Conservation (phyloP, 2,113 vertebrate species). For the Mus spicilegus region DNA sequence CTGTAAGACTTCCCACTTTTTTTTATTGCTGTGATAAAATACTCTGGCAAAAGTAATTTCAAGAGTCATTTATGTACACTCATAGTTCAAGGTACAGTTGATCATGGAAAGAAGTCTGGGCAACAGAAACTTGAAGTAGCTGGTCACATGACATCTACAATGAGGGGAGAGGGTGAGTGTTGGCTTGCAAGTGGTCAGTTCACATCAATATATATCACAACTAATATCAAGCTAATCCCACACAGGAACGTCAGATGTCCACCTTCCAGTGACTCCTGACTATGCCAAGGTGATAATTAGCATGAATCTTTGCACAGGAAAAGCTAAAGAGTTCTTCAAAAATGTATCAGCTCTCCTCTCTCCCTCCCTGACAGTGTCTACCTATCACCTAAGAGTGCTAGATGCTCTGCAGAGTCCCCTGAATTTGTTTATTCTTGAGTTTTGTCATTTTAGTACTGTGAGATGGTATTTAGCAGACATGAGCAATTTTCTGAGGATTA, state of each 20-base stretch:
- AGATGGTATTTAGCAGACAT: not conserved
- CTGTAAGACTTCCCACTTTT: not conserved
- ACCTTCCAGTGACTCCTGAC: not conserved
- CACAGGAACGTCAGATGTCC: not conserved
- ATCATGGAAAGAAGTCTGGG: no score
- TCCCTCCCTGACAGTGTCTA: no score
- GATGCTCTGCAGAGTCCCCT: not conserved
- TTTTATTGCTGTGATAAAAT: not conserved
- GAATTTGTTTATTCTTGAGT: not conserved
- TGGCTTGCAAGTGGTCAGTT: no score
- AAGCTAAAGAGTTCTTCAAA: not conserved
- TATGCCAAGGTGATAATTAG: not conserved
- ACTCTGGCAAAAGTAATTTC: not conserved
- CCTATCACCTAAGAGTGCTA: not conserved
- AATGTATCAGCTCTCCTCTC: not conserved
- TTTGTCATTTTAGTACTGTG: not conserved
- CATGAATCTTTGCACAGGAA: not conserved
- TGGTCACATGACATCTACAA: not conserved
- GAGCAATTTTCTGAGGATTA: not conserved
- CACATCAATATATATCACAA: not conserved
- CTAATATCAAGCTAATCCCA: not conserved
- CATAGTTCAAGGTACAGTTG: not conserved
- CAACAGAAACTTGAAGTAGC: no score
- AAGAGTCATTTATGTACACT: not conserved
- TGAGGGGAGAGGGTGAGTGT: not conserved